Evolutionary conservation across 2,888 invertebrate genomes (phyloP), one percentile per base, ranked within the genome.

Genomic region (Poecilus cupreus): DNA sequence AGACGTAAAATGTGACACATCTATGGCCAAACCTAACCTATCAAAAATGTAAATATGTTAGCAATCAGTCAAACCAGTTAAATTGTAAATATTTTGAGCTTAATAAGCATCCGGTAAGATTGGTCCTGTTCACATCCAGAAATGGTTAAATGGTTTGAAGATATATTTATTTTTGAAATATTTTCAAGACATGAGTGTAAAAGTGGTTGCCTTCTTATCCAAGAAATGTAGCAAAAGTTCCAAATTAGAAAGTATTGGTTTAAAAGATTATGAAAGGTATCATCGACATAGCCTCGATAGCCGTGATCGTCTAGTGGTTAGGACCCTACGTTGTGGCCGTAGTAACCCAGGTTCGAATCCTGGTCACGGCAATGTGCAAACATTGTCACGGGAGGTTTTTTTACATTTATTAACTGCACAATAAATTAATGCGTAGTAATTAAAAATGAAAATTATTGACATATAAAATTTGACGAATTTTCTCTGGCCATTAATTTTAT

Each of bases 311-410:
- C 86, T 86, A 85, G 86, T 90, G 90, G 89, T 90, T 89, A 90
- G 89, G 89, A 91, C 91, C 89, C 90, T 90, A 90, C 91, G 91
- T 91, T 91, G 91, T 91, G 91, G 91, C 91, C 91, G 91, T 90
- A 90, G 90, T 90, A 91, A 91, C 91, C 91, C 91, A 91, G 91
- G 91, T 91, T 91, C 91, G 91, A 91, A 90, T 91, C 91, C 91
- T 91, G 91, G 91, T 91, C 90, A 91, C 89, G 89, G 89, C 85
- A 86, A 85, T 86, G 86, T 83, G 79, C 37, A 82, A 84, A 83
- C 85, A 85, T 85, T 85, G 85, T 85, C 85, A 85, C 85, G 85
- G 85, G 46, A 84, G 83, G 84, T 13, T 43, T 43, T 43, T 43
- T 43, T 2, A 11, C 10, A 43, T 13, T n/a, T 43, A n/a, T 43